Base-by-base conservation (phyloP, 2,888 invertebrate species). In the Trichogramma dendrolimi region DNA sequence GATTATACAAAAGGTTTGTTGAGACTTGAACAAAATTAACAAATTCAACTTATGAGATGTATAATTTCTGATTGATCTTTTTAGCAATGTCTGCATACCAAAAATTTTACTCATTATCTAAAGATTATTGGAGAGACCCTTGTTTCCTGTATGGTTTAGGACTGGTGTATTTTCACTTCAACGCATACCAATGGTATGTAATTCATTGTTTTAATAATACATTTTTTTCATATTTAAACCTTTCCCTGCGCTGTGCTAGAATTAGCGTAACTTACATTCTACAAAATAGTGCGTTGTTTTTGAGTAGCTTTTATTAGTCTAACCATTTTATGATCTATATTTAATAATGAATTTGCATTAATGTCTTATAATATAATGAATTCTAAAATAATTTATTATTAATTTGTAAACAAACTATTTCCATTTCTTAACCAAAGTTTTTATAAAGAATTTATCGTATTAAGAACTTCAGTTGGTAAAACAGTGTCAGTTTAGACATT, bases 11-110 rank as follows among this genome's bases (percentile, higher is more conserved):
- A 96, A 91, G 96, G 97, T 96, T 83, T 49, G 38, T 55, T 6
- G 40, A 54, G 5, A 55, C 11, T 51, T 41, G 5, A 27, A 46
- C 27, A 44, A 48, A 38, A 43, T 38, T 57, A 10, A 48, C 1
- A 49, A 6, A 41, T 46, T 10, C 43, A 41, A 14, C 49, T 49
- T n/a, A 27, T 8, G 40, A 51, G 8, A 39, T 61, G 50, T 43
- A 55, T 41, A 52, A 42, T 27, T 39, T 58, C 38, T 27, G 27
- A 11, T 47, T 60, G 44, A 53, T 54, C 49, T 49, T 46, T 85
- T 54, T 82, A 97, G 97, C 98, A 5, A 86, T 97, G 82, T 97
- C 97, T 27, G 96, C 98, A 4, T 99, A 98, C 82, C 96, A 98
- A 81, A 94, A 93, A 79, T 95, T 91, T 80, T 90, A 87, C 75